phyloP scores from a whole-genome alignment of 1,140 invertebrate genomes.

The Pseudoatta argentina region DNA sequence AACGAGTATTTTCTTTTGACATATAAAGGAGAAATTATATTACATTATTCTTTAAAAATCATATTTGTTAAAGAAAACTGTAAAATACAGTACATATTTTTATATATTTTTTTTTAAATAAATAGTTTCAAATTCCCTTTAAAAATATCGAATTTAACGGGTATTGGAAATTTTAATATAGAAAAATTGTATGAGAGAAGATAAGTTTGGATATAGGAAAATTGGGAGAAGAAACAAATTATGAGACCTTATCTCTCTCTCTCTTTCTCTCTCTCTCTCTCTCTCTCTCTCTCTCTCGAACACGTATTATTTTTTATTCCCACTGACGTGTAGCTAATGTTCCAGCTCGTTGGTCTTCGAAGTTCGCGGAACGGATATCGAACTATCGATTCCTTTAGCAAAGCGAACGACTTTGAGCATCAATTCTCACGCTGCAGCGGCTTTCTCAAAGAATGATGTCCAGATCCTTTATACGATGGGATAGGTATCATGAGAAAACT shows the following conservation, averaged over 20 bases:
- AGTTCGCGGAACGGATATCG: conserved; percentile 36
- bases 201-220: background rate
- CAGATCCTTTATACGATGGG: conserved; percentile 18
- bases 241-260: background rate
- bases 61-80: no score
- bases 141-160: background rate
- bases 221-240: background rate
- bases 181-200: no score
- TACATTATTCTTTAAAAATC: no score
- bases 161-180: background rate
- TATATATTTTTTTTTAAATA: no score
- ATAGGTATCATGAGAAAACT: conserved; percentile 5
- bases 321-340: conserved; percentile 20
- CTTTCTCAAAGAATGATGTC: conserved; percentile 21
- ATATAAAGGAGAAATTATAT: no score
- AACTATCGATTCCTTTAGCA: conserved; percentile 44
- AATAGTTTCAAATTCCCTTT: no score
- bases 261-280: no score
- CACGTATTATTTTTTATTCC: background rate
- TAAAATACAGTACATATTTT: no score
- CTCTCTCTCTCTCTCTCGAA: background rate
- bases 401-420: conserved; percentile 27
- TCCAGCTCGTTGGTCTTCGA: conserved; percentile 25
- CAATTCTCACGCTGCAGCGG: conserved; percentile 28
- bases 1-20: background rate